Evolutionary conservation across 1,140 invertebrate genomes (phyloP).

Genomic region (Ceratina australensis): DNA sequence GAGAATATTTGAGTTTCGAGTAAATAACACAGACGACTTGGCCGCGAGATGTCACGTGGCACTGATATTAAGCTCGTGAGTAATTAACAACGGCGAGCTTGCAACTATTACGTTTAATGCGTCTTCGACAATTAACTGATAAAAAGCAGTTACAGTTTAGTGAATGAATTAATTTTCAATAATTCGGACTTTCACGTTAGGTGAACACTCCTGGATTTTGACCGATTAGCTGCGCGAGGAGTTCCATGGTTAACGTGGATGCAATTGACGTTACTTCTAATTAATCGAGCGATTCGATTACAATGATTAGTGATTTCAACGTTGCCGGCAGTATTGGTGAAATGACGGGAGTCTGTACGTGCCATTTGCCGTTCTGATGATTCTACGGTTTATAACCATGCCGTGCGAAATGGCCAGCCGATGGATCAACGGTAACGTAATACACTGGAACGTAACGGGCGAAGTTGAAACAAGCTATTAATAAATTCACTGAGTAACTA

Average conservation of each 20-base stretch:
- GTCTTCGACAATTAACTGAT: not conserved
- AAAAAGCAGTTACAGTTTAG: too few relatives aligned
- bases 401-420: not conserved
- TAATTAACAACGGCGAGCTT: slow-evolving; percentile 24
- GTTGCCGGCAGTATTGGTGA: not conserved
- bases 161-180: too few relatives aligned
- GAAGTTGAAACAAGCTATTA: too few relatives aligned
- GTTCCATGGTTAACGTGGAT: not conserved
- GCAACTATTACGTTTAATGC: not conserved
- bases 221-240: too few relatives aligned
- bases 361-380: not conserved
- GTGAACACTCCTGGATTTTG: not conserved
- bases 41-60: slow-evolving; percentile 1
- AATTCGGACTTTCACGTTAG: too few relatives aligned
- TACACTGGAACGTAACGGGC: not conserved
- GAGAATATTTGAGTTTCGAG: slow-evolving; percentile 2
- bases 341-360: not conserved
- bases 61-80: slow-evolving; percentile 30
- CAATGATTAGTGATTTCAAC: not conserved
- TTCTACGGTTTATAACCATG: slow-evolving; percentile 2
- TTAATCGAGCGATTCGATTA: not conserved
- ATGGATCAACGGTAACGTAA: not conserved
- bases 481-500: not conserved
- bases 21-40: slow-evolving; percentile 17
- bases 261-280: not conserved